Base-by-base conservation (phyloP, 2,888 invertebrate genomes). In the Athalia rosae region DNA sequence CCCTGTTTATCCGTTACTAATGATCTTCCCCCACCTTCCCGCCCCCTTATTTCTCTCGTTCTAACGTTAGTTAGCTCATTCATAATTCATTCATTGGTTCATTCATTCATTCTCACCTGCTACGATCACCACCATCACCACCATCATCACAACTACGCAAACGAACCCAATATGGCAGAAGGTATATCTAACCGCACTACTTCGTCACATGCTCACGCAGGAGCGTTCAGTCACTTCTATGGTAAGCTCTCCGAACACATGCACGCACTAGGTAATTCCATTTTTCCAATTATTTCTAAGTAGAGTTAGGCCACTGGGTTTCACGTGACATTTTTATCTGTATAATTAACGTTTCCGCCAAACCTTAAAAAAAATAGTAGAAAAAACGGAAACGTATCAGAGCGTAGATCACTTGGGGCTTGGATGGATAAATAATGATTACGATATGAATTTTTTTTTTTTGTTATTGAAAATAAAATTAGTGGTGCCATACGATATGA, bases 211-310 rank as follows among this genome's bases (percentile, higher is more conserved):
- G 85, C 87, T 84, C 87, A 88, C 88, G 84, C 89, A 89, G 89
- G 89, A 87, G 84, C 87, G 87, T 85, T 89, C 83, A 84, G 85
- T 87, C 86, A 88, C 83, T 85, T 89, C 86, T 89, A 89, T 85
- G 89, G 87, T 89, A 89, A 89, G 88, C 85, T 89, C 89, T 87
- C 87, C 85, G 89, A 89, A 88, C 86, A 86, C 86, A 89, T 89
- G 89, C 88, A 89, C 87, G 89, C 88, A 87, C 88, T 89, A 89
- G 89, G 89, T 89, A 89, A 89, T 87, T 83, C 87, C 85, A 86
- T 85, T 85, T 84, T 87, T 74, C 47, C 62, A 61, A 73, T 76
- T 76, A 64, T 85, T 83, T 79, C 80, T 83, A 84, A 83, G 81
- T 84, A 84, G 82, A 50, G 73, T 43, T 73, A 73, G 73, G 73